Evolutionary conservation across 2,888 invertebrate genomes (phyloP), one percentile per base, ranked within the genome.

Genomic region (Phaonia tiefii): DNA sequence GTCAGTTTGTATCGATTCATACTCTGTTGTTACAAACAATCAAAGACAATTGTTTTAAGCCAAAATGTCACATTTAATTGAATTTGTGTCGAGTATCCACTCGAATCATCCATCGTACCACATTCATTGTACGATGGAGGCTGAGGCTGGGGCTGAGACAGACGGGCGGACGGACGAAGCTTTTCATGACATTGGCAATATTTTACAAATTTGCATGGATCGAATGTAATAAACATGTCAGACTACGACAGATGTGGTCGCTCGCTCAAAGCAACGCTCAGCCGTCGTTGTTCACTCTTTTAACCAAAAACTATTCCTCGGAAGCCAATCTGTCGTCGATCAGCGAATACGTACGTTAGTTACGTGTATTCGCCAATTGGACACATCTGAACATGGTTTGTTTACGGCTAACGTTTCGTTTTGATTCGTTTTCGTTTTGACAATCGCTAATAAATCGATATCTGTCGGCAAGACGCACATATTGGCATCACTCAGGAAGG

Each of bases 21-120:
- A 2, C 39, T 20, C 65, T 42, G 22, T 73, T 69, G 51, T n/a
- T 39, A 46, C n/a, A 63, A 8, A 46, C 63, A 80, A 66, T 42
- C 71, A 77, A 66, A 75, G 54, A 78, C 78, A 81, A 78, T 81
- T 81, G 78, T 69, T 74, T 72, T 70, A 72, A 81, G 81, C 80
- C 83, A 80, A 83, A 83, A 83, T 83, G 82, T 83, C 83, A 82
- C 83, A 77, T 85, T 88, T 80, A 86, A 82, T 88, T 86, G 87
- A 88, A 88, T 88, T 87, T 88, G 87, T 86, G 88, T 37, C 74
- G 74, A 31, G 3, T 31, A 31, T 31, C 31, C 31, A 31, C 20
- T 44, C 20, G 37, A 26, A 60, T 76, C 13, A 13, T 5, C 31
- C 13, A 13, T 5, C 31, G 31, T 31, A 31, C 3, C 31, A 75